These are phyloP conservation scores for Chelidonichthys spinosus DNA, from an alignment of 2,797 vertebrate species.

Conservation along the genomic window DNA sequence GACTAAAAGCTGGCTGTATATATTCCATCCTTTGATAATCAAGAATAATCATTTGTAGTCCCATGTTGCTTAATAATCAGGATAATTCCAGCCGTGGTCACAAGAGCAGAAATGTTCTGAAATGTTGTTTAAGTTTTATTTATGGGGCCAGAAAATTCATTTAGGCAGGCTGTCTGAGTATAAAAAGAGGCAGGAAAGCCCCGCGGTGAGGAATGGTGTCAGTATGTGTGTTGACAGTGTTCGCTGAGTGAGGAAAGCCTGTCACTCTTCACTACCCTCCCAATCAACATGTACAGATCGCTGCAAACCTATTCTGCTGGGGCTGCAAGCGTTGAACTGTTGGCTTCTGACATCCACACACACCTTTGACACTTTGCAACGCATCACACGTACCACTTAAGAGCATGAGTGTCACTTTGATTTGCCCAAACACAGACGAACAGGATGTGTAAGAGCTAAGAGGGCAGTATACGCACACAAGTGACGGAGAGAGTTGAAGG, in stretches of 20 bases:
- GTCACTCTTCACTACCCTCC: constrained; percentile 50
- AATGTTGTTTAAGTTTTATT: constrained; percentile 3
- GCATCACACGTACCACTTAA: constrained; percentile 16
- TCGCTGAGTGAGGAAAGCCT: constrained; percentile 49
- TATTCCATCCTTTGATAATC: not conserved
- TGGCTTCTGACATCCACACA: constrained; percentile 35
- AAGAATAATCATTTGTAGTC: not conserved
- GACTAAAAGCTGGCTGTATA: constrained; percentile 18
- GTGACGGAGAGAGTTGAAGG: not conserved
- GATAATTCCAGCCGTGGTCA: not conserved
- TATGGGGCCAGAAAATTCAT: constrained; percentile 5
- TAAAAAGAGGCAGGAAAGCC: constrained; percentile 34
- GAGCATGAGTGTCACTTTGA: constrained; percentile 31
- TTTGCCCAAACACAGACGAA: not conserved
- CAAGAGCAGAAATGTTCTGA: not conserved
- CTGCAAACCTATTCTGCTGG: constrained; percentile 37
- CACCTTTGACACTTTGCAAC: constrained; percentile 35
- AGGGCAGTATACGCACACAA: not conserved
- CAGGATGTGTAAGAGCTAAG: not conserved
- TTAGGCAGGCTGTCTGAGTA: constrained; percentile 2
- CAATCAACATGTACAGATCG: constrained; percentile 38
- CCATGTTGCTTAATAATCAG: not conserved
- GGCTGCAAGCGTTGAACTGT: constrained; percentile 29
- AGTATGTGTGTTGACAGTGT: constrained; percentile 35
- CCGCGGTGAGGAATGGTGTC: constrained; percentile 41